Conservation (phyloP, 92 coral and sea anemone species). For the Parazoanthus atlanticus region DNA sequence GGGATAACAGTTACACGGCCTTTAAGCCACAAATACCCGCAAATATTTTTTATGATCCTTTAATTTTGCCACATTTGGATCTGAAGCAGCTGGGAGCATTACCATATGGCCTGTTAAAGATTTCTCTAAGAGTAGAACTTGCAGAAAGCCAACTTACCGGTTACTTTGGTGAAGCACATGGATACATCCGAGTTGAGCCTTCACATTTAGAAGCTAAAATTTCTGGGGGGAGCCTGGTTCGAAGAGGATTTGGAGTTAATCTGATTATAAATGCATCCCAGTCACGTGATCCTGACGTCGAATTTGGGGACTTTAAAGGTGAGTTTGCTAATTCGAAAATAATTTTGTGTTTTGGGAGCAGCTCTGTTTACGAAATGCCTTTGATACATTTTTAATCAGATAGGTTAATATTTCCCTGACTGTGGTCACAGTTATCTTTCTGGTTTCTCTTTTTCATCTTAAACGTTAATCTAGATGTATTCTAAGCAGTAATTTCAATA, state of each 20-base stretch:
- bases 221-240: constrained; percentile 63
- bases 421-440: too few species aligned
- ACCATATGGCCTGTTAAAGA: constrained; percentile 55
- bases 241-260: constrained; percentile 56
- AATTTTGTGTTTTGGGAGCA: not conserved
- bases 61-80: constrained; percentile 22
- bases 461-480: not conserved
- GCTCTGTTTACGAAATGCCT: not conserved
- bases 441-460: too few species aligned
- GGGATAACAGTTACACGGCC: not conserved
- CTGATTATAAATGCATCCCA: constrained; percentile 46
- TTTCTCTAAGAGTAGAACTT: constrained; percentile 57
- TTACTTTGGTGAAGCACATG: constrained; percentile 51
- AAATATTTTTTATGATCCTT: constrained; percentile 19
- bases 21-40: constrained; percentile 1
- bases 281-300: constrained; percentile 75
- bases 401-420: too few species aligned
- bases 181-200: constrained; percentile 55
- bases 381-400: too few species aligned
- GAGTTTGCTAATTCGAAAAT: not conserved
- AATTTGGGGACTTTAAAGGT: constrained; percentile 57
- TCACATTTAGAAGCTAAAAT: constrained; percentile 59
- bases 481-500: not conserved
- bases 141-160: constrained; percentile 48
- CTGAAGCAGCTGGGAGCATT: constrained; percentile 37